Conservation (phyloP, 2,888 invertebrate species). For the Microplitis deprimator region DNA sequence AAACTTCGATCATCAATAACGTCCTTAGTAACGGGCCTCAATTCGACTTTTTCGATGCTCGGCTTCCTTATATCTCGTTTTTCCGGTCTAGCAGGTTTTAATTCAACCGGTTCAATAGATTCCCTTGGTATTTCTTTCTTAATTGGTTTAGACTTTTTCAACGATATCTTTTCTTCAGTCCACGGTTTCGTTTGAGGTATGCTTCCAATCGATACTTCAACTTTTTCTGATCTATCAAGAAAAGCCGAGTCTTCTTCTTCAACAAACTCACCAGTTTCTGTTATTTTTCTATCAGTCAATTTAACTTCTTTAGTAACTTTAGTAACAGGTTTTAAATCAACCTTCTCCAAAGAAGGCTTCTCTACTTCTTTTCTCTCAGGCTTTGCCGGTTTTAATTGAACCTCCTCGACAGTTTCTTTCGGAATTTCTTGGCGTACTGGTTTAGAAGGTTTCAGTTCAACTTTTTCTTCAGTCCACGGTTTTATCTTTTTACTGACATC, state of each 20-base stretch:
- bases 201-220: constrained; percentile 42
- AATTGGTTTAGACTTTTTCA: constrained; percentile 72
- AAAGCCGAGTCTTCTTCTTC: constrained; percentile 57
- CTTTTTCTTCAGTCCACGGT: constrained; percentile 79
- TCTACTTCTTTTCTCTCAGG: constrained; percentile 61
- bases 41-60: constrained; percentile 55
- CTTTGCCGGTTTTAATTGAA: constrained; percentile 76
- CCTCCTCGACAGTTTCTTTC: constrained; percentile 69
- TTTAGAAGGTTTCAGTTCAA: constrained; percentile 73
- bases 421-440: constrained; percentile 68
- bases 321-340: constrained; percentile 48
- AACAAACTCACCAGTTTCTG: constrained; percentile 46
- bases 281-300: constrained; percentile 26
- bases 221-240: constrained; percentile 46
- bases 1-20: constrained; percentile 47
- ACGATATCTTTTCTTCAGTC: constrained; percentile 78
- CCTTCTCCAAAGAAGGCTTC: constrained; percentile 54
- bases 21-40: constrained; percentile 55
- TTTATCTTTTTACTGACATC: constrained; percentile 54
- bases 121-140: constrained; percentile 69
- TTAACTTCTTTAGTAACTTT: constrained; percentile 29
- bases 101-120: constrained; percentile 71
- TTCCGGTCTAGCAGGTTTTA: constrained; percentile 75
- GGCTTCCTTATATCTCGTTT: constrained; percentile 58
- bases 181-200: constrained; percentile 71